Evolutionary conservation across 2,113 vertebrate genomes (phyloP).

Genomic region (Ptyas mucosa): DNA sequence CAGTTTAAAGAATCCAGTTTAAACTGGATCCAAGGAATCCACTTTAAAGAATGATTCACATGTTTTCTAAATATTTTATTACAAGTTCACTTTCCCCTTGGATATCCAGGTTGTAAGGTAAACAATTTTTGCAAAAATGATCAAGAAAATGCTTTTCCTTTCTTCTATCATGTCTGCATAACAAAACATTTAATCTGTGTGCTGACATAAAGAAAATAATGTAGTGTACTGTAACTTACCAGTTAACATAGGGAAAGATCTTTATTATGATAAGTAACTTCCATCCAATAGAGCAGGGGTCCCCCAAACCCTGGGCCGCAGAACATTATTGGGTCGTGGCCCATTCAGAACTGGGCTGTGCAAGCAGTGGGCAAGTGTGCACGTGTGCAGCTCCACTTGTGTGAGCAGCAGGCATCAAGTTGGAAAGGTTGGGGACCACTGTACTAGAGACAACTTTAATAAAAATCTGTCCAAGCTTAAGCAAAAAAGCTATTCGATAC

Average conservation of each 20-base stretch:
- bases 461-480: not conserved
- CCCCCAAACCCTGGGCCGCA: too few relatives aligned
- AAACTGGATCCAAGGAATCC: not conserved
- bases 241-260: not conserved
- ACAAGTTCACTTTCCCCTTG: constrained; percentile 9
- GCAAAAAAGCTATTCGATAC: not conserved
- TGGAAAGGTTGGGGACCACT: too few relatives aligned
- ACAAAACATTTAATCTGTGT: not conserved
- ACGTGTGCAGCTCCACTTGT: too few relatives aligned
- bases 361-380: too few relatives aligned
- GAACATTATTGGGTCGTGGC: not conserved
- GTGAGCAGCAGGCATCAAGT: too few relatives aligned
- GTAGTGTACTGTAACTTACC: not conserved
- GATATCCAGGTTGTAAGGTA: constrained; percentile 24
- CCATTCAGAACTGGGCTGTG: too few relatives aligned
- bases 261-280: not conserved
- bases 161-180: constrained; percentile 8
- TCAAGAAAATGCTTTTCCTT: constrained; percentile 18
- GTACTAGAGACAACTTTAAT: too few relatives aligned
- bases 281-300: not conserved
- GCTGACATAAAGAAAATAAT: not conserved
- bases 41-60: not conserved
- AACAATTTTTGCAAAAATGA: constrained; percentile 33
- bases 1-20: not conserved
- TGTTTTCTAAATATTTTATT: constrained; percentile 30